phyloP scores from a whole-genome alignment of 2,797 vertebrate species.

The Antennarius maculatus region DNA sequence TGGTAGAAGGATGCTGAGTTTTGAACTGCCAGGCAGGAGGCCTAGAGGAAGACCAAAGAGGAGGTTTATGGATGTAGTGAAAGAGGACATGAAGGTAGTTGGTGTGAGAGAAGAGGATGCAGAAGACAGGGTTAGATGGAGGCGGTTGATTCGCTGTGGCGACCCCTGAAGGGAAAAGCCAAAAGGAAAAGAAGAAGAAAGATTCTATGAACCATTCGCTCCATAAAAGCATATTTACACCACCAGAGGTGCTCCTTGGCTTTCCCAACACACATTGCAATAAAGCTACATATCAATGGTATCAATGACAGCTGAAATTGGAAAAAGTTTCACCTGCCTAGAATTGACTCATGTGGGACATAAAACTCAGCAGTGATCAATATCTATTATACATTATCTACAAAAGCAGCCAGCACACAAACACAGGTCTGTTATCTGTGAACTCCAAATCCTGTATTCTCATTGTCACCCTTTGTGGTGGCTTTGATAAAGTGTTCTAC shows the following conservation, averaged over 20 bases:
- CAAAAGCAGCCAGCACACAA: conserved; percentile 22
- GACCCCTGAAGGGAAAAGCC: too few relatives aligned
- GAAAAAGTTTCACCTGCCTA: conserved; percentile 27
- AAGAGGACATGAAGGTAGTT: too few relatives aligned
- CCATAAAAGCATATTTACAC: background rate
- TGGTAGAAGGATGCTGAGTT: too few relatives aligned
- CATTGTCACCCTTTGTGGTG: background rate
- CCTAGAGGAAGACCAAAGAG: too few relatives aligned
- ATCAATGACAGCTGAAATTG: conserved; percentile 30
- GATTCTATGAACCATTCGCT: background rate
- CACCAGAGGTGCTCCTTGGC: background rate
- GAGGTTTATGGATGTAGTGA: too few relatives aligned
- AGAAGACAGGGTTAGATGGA: too few relatives aligned
- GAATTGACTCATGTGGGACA: conserved; percentile 34
- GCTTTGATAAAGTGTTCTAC: conserved; percentile 1
- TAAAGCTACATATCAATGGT: conserved; percentile 15
- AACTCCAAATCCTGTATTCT: conserved; percentile 12
- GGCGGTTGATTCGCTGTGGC: too few relatives aligned
- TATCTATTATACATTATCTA: conserved; percentile 22
- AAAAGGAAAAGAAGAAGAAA: too few relatives aligned
- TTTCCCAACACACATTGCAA: background rate
- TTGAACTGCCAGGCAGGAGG: too few relatives aligned
- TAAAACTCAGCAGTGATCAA: conserved; percentile 31
- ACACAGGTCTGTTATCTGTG: conserved; percentile 7
- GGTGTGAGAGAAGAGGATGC: too few relatives aligned